Evolutionary conservation across 2,113 vertebrate species (phyloP), one percentile per base, ranked within the genome.

Genomic region (Zosterops lateralis): DNA sequence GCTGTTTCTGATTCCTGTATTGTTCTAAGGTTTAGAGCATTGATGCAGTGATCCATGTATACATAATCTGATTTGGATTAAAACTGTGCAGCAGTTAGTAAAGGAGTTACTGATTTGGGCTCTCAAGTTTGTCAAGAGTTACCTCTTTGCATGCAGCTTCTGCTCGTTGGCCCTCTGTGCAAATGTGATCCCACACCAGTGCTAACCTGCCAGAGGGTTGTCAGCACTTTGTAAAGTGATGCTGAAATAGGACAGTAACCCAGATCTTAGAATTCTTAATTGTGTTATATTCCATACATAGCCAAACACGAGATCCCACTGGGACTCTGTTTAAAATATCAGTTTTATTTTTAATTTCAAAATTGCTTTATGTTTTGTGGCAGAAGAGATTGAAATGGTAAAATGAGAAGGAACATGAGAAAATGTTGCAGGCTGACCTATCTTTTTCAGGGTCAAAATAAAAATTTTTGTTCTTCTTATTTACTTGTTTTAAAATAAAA

Each of bases 341-440:
- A 17, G 50, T 29, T 92, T 84, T 89, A 91, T 87, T 95, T 89
- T 95, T 87, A 76, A 89, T 82, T 87, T 92, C 58, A 66, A 87
- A 92, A 89, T 91, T 8, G 31, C 19, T 84, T 94, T 87, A 40
- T 2, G 1, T 78, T 93, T 94, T 90, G 17, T 70, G 24, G 9
- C 38, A 8, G 32, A 47, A 38, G 76, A 3, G 2, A 84, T 42
- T 60, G 48, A 76, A 87, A 75, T 45, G 66, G 57, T 82, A 72
- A 81, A 68, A 53, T 45, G 53, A 60, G 61, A 70, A 74, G 60
- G 74, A 78, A 91, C 8, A 9, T 72, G 42, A 81, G 47, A 62
- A 85, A 45, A 38, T 25, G 20, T 42, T 95, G 45, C 61, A 68
- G 34, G 19, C 14, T 5, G 18, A 58, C 75, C 36, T 90, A 1